Percentiles rank a stretch among this genome's conserved stretches.
phyloP scores from a whole-genome alignment of 2,888 invertebrate species.

The Eupithecia tripunctaria region DNA sequence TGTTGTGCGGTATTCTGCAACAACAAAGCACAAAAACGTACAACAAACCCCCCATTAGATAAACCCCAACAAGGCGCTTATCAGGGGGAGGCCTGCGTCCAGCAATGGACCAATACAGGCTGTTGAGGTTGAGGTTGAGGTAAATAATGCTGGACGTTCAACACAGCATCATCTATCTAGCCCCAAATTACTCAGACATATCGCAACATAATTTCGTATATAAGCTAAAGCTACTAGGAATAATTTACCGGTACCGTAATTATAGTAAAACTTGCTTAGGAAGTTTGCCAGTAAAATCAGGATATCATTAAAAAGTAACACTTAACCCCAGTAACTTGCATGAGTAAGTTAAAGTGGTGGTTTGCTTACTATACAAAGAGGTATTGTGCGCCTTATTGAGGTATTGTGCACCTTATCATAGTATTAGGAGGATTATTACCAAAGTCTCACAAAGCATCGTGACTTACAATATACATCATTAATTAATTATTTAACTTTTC shows the following conservation, averaged over 20 bases:
- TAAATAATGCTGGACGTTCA: no score
- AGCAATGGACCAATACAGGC: no score
- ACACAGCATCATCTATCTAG: background rate
- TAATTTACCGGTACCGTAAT: background rate
- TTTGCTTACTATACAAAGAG: background rate
- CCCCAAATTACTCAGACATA: background rate
- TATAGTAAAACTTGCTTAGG: background rate
- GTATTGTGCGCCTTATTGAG: background rate
- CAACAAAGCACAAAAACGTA: no score
- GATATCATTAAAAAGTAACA: conserved; percentile 1
- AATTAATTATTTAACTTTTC: no score
- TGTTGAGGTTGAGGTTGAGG: no score
- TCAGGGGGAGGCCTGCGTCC: no score
- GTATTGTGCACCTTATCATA: background rate
- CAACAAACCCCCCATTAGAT: no score
- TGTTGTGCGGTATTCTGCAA: no score
- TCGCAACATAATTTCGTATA: background rate
- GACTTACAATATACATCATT: no score
- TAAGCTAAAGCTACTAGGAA: background rate
- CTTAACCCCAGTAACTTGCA: conserved; percentile 1
- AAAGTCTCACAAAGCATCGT: no score
- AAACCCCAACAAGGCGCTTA: no score
- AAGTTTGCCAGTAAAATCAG: background rate
- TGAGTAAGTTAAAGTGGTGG: background rate
- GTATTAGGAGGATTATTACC: no score